phyloP scores from a whole-genome alignment of 2,797 vertebrate genomes.

The Cossypha dichroa region DNA sequence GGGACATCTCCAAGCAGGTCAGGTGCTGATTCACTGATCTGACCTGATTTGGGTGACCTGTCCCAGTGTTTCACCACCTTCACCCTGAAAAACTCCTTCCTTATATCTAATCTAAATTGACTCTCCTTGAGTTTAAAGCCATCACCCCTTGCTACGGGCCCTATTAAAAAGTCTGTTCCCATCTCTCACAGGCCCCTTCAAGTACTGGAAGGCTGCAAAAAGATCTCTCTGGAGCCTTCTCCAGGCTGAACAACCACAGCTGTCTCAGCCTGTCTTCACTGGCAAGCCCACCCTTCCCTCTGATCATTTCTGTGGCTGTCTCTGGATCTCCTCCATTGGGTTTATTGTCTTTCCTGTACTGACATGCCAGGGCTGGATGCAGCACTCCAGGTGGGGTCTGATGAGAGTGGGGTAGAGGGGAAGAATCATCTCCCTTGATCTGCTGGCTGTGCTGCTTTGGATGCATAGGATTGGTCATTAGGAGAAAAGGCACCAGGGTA shows the following conservation, averaged over 20 bases:
- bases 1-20: background rate
- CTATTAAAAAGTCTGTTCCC: background rate
- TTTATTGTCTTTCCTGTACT: background rate
- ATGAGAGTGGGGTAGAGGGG: accelerated
- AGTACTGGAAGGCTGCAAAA: background rate
- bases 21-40: background rate
- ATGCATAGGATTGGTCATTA: accelerated
- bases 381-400: background rate
- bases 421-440: background rate
- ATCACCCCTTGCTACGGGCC: accelerated
- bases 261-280: background rate
- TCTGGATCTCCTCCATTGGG: background rate
- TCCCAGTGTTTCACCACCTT: background rate
- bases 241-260: background rate
- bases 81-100: background rate
- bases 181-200: background rate
- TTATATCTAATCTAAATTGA: background rate
- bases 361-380: background rate
- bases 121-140: background rate
- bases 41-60: background rate
- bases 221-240: background rate
- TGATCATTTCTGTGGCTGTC: background rate
- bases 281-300: background rate
- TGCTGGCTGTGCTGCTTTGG: background rate
- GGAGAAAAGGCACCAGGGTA: background rate